Evolutionary conservation across 2,113 vertebrate species (phyloP).

Genomic region (Oostethus manadensis): DNA sequence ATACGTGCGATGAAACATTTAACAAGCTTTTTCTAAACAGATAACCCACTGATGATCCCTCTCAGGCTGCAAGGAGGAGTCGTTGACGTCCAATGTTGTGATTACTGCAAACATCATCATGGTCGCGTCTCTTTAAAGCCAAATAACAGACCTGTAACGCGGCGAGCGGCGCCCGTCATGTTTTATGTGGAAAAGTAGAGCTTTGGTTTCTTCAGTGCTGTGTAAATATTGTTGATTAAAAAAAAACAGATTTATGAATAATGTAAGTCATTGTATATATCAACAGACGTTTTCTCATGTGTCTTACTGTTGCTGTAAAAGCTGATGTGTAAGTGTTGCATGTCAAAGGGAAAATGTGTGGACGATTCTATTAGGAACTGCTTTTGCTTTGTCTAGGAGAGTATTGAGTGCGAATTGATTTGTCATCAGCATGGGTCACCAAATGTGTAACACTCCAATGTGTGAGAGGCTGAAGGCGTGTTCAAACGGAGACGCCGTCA

Average conservation of each 20-base stretch:
- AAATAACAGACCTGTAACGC: slow-evolving; percentile 28
- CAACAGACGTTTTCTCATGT: slow-evolving; percentile 60
- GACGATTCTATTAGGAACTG: slow-evolving; percentile 13
- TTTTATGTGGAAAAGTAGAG: slow-evolving; percentile 14
- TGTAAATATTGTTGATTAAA: slow-evolving; percentile 69
- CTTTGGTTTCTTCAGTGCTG: slow-evolving; percentile 21
- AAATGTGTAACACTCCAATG: slow-evolving; percentile 44
- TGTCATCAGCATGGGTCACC: slow-evolving; percentile 59
- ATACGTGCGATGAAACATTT: slow-evolving; percentile 14
- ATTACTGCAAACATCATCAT: slow-evolving; percentile 24
- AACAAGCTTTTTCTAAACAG: slow-evolving; percentile 18
- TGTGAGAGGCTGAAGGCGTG: slow-evolving; percentile 16
- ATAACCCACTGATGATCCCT: slow-evolving; percentile 38
- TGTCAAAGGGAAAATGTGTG: slow-evolving; percentile 45
- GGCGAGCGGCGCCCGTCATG: slow-evolving; percentile 4
- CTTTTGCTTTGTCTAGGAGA: slow-evolving; percentile 5
- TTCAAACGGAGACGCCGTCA: slow-evolving; percentile 11
- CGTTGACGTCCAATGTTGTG: slow-evolving; percentile 18
- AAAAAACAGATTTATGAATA: slow-evolving; percentile 58
- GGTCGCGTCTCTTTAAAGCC: slow-evolving; percentile 33
- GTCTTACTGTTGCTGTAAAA: slow-evolving; percentile 54
- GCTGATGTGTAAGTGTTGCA: slow-evolving; percentile 63
- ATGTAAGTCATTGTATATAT: slow-evolving; percentile 69
- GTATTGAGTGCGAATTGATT: slow-evolving; percentile 13
- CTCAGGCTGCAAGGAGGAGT: slow-evolving; percentile 18